Percentiles rank a stretch among this genome's conserved stretches.
Conservation (phyloP, 2,113 vertebrate species). For the Syrrhaptes paradoxus region DNA sequence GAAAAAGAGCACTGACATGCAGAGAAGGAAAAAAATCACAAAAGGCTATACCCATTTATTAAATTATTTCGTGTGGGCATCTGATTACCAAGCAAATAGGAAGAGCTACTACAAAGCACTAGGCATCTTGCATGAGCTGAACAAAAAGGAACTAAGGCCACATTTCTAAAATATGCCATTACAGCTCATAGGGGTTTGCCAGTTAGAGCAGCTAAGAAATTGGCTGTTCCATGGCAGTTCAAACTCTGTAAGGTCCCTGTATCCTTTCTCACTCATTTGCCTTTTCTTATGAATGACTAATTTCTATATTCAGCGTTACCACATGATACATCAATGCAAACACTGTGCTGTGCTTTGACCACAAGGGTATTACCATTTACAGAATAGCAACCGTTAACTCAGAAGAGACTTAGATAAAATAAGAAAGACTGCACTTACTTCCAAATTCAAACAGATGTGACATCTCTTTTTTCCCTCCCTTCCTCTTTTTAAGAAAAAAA, state of each 20-base stretch:
- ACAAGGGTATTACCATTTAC: neutral
- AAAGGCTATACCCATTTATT: conserved; percentile 40
- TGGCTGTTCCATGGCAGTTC: neutral
- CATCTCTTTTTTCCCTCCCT: neutral
- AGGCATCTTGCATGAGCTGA: neutral
- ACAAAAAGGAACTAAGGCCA: neutral
- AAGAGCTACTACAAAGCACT: neutral
- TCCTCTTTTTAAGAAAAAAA: neutral
- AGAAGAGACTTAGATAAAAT: neutral
- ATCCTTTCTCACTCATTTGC: neutral
- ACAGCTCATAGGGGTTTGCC: neutral
- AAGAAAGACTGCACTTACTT: neutral
- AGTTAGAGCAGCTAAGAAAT: neutral
- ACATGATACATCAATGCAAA: neutral
- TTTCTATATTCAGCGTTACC: neutral
- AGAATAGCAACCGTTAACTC: neutral
- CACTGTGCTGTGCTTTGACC: neutral
- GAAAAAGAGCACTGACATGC: neutral
- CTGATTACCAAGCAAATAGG: conserved; percentile 11
- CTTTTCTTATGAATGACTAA: neutral
- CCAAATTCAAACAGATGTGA: neutral
- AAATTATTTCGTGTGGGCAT: conserved; percentile 3
- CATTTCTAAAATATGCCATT: neutral
- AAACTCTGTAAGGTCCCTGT: neutral
- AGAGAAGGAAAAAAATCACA: conserved; percentile 45